phyloP scores from a whole-genome alignment of 2,797 vertebrate species.

The Muscicapa striata region DNA sequence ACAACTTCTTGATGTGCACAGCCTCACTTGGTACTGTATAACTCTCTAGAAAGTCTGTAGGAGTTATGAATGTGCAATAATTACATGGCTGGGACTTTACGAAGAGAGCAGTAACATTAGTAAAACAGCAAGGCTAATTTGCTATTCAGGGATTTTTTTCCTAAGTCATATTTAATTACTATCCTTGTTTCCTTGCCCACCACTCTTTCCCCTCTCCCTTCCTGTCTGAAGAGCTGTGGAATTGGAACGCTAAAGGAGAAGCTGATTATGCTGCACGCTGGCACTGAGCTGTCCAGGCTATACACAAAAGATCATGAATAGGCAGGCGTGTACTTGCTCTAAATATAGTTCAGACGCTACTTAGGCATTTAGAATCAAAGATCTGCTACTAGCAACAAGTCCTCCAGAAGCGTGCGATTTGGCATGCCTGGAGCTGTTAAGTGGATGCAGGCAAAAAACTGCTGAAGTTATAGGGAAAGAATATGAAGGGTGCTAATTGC shows the following conservation, averaged over 20 bases:
- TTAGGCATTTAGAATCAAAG: constrained; percentile 70
- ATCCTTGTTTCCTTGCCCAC: constrained; percentile 38
- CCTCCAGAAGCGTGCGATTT: constrained; percentile 66
- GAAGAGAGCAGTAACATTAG: constrained; percentile 5
- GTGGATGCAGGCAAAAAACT: constrained; percentile 70
- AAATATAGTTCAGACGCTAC: constrained; percentile 70
- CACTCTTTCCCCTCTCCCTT: background rate
- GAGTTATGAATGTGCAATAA: constrained; percentile 38
- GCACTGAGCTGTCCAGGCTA: constrained; percentile 54
- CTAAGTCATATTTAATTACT: constrained; percentile 64
- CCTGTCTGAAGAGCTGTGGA: constrained; percentile 47
- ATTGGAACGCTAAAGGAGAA: constrained; percentile 42
- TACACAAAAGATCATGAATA: constrained; percentile 67
- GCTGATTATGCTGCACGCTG: constrained; percentile 38
- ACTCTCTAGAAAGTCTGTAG: constrained; percentile 10
- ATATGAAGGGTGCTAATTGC: constrained; percentile 70
- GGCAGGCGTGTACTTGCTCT: constrained; percentile 69
- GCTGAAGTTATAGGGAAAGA: constrained; percentile 67
- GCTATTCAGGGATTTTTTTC: constrained; percentile 23
- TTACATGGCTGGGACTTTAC: constrained; percentile 11
- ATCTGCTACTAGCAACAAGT: constrained; percentile 75
- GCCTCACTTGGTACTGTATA: background rate
- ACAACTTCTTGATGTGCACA: background rate
- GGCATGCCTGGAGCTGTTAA: constrained; percentile 73
- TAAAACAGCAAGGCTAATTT: constrained; percentile 58